Evolutionary conservation across 1,140 invertebrate species (phyloP).

Genomic region (Teleogryllus occipitalis): DNA sequence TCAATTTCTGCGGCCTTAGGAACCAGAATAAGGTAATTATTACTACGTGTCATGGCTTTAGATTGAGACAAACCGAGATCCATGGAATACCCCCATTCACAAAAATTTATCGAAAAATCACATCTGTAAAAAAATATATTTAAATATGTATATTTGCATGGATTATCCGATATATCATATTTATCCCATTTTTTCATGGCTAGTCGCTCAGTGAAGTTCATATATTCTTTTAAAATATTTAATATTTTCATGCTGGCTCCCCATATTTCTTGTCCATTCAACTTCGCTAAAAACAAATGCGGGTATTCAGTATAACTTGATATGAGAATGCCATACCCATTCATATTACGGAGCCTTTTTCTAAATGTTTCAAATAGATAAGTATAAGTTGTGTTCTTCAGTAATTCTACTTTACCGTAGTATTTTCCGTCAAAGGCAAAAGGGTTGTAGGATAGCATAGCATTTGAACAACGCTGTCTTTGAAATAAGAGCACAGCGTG

Average conservation of each 20-base stretch:
- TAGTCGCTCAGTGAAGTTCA: not conserved
- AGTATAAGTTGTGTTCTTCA: not conserved
- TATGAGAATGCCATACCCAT: not conserved
- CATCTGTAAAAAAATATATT: not conserved
- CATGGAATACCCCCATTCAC: not conserved
- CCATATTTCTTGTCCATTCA: not conserved
- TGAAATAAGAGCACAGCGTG: not conserved
- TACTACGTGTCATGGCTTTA: not conserved
- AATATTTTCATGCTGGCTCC: not conserved
- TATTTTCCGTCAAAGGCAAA: not conserved
- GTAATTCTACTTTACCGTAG: not conserved
- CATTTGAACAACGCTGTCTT: not conserved
- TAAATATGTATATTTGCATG: not conserved
- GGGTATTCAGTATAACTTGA: not conserved
- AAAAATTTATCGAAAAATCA: not conserved
- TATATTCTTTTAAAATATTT: not conserved
- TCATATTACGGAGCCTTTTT: not conserved
- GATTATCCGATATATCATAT: not conserved
- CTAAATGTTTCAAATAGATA: not conserved
- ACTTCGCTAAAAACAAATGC: not conserved
- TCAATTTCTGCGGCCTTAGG: not conserved
- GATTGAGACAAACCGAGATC: not conserved
- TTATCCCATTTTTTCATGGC: not conserved
- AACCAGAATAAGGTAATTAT: not conserved
- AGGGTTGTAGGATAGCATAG: not conserved